Evolutionary conservation across 1,140 invertebrate species (phyloP).

Genomic region (Chironomus tepperi): DNA sequence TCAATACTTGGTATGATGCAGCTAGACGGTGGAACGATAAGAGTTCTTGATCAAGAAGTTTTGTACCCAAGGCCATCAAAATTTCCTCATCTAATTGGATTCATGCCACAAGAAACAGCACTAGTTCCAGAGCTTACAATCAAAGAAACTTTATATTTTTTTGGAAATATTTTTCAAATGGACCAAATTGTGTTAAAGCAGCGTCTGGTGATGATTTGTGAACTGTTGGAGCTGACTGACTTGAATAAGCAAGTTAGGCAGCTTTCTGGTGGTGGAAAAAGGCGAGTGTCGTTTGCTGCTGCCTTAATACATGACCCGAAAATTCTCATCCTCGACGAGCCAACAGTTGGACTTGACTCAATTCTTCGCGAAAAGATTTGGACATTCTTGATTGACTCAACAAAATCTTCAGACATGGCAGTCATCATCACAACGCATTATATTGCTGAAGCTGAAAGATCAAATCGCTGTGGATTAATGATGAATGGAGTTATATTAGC

Average conservation of each 20-base stretch:
- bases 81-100: slow-evolving; percentile 53
- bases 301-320: slow-evolving; percentile 71
- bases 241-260: slow-evolving; percentile 58
- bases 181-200: slow-evolving; percentile 51
- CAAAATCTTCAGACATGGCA: slow-evolving; percentile 52
- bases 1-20: slow-evolving; percentile 72
- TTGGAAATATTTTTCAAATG: slow-evolving; percentile 73
- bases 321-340: slow-evolving; percentile 70
- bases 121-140: slow-evolving; percentile 76
- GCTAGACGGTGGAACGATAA: slow-evolving; percentile 65
- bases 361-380: slow-evolving; percentile 62
- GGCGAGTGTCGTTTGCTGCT: slow-evolving; percentile 67
- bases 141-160: slow-evolving; percentile 71
- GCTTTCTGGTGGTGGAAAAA: slow-evolving; percentile 67
- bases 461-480: slow-evolving; percentile 78
- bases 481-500: slow-evolving; percentile 65
- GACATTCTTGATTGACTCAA: slow-evolving; percentile 60
- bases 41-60: slow-evolving; percentile 61
- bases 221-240: slow-evolving; percentile 62
- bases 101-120: slow-evolving; percentile 64
- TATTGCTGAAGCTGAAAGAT: slow-evolving; percentile 65
- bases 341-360: slow-evolving; percentile 71
- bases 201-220: slow-evolving; percentile 60
- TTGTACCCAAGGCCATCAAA: slow-evolving; percentile 60
- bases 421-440: slow-evolving; percentile 72